Base-by-base conservation (phyloP, 2,113 vertebrate genomes). In the western clawed frog (Xenopus tropicalis) region DNA sequence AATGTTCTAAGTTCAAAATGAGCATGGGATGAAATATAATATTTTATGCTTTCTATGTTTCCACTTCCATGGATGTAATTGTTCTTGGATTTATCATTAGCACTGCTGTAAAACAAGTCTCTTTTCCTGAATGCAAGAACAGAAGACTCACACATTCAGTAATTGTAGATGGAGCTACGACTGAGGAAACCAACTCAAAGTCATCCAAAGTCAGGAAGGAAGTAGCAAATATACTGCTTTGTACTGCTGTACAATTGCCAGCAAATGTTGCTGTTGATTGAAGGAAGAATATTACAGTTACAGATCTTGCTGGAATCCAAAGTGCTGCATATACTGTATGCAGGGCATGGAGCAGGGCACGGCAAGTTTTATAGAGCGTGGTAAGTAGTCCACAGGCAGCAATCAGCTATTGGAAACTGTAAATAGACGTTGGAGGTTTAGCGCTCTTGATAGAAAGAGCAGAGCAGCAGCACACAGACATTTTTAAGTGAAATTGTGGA, bases 151-250 rank as follows among this genome's bases (percentile, higher is more conserved):
- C 43, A 20, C 48, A 37, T 8, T 8, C 29, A 8, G 3, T 37
- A 37, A 37, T 37, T 37, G 29, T 37, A 37, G 29, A 5, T 6
- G 29, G 29, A 9, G 29, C 29, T 37, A 37, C 61, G 64, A 43
- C 70, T 46, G 25, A 74, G n/a, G 20, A 61, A 74, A 74, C 43
- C 57, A 52, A 74, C 24, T 74, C 12, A 22, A 58, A 69, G 72
- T 68, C 43, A 54, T 65, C 72, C 72, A 74, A 68, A 74, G 56
- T 74, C 72, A 69, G 65, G 65, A 69, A 69, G 72, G 65, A 69
- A 74, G 58, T 74, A 68, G 57, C 65, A 68, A 69, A 74, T 8
- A 68, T 51, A 74, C 44, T 61, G 61, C 72, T 69, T n/a, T 74
- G 66, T 44, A 62, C 57, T 57, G 67, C 44, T 74, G 42, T 44